A percentile compares a stretch with the other conserved stretches of the same genome.
Conservation (phyloP, 2,797 vertebrate genomes). For the Epinephelus coioides region DNA sequence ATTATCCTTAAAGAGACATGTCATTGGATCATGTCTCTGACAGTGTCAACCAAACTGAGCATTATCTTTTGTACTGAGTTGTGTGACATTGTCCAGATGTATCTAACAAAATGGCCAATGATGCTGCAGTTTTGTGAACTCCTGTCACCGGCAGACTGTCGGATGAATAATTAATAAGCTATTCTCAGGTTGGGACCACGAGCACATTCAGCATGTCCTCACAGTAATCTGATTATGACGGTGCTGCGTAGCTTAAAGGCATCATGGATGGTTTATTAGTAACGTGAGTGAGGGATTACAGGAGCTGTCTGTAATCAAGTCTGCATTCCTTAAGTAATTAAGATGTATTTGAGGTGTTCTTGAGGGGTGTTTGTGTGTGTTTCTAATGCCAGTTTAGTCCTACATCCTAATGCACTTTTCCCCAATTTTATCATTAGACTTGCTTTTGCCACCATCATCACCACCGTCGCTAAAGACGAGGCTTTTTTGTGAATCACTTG, state of each 20-base stretch:
- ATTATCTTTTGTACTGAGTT: not conserved
- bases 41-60: not conserved
- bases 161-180: slow-evolving; percentile 14
- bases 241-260: slow-evolving; percentile 31
- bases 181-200: slow-evolving; percentile 3
- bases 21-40: not conserved
- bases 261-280: slow-evolving; percentile 15
- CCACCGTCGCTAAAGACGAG: too few relatives aligned
- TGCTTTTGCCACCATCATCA: too few relatives aligned
- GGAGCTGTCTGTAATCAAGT: not conserved
- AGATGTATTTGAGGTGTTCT: not conserved
- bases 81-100: not conserved
- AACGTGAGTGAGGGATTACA: slow-evolving; percentile 47
- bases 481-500: too few relatives aligned
- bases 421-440: too few relatives aligned
- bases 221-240: slow-evolving; percentile 67
- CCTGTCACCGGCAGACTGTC: not conserved
- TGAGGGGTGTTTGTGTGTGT: too few relatives aligned
- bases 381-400: too few relatives aligned
- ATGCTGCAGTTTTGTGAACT: not conserved
- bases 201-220: slow-evolving; percentile 58
- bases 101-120: not conserved
- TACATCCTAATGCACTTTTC: too few relatives aligned
- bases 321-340: slow-evolving; percentile 3
- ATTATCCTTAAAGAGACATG: too few relatives aligned